Conservation (phyloP, 2,797 vertebrate genomes). For the Sebastes miniatus region DNA sequence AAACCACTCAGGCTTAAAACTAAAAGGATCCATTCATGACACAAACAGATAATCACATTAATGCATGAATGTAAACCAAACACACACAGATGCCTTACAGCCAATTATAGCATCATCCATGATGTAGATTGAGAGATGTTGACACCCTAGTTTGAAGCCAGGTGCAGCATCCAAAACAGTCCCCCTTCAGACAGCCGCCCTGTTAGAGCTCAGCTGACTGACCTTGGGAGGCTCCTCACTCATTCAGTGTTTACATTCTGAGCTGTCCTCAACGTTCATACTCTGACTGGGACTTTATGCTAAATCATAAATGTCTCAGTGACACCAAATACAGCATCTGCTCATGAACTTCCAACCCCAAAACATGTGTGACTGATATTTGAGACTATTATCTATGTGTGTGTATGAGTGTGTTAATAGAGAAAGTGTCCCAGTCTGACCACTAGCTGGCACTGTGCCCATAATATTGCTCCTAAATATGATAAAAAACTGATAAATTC, state of each 20-base stretch:
- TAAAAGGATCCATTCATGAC: not conserved
- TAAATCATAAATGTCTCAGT: not conserved
- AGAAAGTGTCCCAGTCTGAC: not conserved
- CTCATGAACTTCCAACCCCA: too few relatives aligned
- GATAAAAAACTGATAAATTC: not conserved
- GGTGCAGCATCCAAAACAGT: not conserved
- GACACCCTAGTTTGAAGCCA: conserved; percentile 7
- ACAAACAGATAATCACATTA: not conserved
- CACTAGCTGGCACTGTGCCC: not conserved
- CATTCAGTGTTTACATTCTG: conserved; percentile 7
- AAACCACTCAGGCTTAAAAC: not conserved
- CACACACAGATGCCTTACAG: not conserved
- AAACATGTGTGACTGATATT: not conserved
- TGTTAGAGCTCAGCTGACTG: not conserved
- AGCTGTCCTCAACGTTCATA: not conserved
- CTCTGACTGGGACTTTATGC: not conserved
- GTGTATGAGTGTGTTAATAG: not conserved
- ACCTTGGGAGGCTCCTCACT: conserved; percentile 13
- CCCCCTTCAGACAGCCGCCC: not conserved
- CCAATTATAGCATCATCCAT: conserved; percentile 14
- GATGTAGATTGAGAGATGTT: not conserved
- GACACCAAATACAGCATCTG: not conserved
- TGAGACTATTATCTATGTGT: not conserved
- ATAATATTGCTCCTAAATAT: not conserved
- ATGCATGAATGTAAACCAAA: not conserved